phyloP scores from a whole-genome alignment of 2,113 vertebrate genomes.

The Scatophagus argus region DNA sequence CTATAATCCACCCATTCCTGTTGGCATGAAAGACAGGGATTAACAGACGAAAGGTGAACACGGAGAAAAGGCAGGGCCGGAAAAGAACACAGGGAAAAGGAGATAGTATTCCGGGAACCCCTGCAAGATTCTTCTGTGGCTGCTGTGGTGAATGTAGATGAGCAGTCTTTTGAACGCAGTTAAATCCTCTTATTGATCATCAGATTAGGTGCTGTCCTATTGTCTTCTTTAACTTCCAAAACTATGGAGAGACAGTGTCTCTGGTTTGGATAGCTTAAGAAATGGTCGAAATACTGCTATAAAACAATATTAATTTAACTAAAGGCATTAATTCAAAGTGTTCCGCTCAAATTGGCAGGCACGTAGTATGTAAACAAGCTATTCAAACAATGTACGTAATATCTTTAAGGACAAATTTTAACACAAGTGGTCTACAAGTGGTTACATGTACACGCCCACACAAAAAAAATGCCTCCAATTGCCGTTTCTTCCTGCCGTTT shows the following conservation, averaged over 20 bases:
- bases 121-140: conserved; percentile 48
- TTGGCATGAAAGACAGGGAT: conserved; percentile 79
- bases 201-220: conserved; percentile 58
- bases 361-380: background rate
- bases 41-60: conserved; percentile 79
- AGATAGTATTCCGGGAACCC: conserved; percentile 57
- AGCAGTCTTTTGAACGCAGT: conserved; percentile 62
- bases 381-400: background rate
- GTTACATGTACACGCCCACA: too few relatives aligned
- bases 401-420: background rate
- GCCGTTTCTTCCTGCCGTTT: background rate
- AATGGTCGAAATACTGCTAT: conserved; percentile 19
- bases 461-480: background rate
- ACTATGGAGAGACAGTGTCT: conserved; percentile 30
- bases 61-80: conserved; percentile 60
- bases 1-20: conserved; percentile 77
- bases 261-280: conserved; percentile 20
- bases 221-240: conserved; percentile 46
- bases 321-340: background rate
- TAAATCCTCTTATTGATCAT: conserved; percentile 73
- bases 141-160: conserved; percentile 66
- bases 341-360: background rate
- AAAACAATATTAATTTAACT: background rate
- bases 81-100: conserved; percentile 54
- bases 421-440: background rate